Conservation (phyloP, 2,888 invertebrate genomes). For the Hydrotaea diabolus region DNA sequence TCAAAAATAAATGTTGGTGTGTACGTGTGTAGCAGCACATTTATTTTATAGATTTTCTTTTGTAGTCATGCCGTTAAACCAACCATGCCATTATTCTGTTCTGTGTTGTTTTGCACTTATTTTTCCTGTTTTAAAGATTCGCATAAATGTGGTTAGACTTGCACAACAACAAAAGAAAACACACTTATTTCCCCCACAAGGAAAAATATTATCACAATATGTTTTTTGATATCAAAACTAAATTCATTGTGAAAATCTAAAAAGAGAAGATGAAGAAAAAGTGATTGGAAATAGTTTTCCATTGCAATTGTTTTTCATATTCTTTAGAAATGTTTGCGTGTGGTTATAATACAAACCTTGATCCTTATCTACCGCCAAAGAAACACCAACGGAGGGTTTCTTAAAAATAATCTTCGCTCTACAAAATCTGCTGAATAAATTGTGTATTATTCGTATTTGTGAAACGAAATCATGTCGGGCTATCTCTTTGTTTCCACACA, state of each 20-base stretch:
- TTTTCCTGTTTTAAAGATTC: background rate
- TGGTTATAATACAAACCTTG: no score
- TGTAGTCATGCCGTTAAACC: background rate
- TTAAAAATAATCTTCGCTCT: no score
- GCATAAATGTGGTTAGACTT: slow-evolving; percentile 1
- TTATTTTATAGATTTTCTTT: background rate
- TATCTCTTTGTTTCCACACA: no score
- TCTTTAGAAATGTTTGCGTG: no score
- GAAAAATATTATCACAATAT: background rate
- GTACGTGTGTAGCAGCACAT: background rate
- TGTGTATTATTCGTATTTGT: no score
- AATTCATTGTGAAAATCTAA: background rate
- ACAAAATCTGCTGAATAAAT: no score
- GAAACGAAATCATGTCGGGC: no score
- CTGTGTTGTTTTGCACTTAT: background rate
- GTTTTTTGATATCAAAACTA: background rate
- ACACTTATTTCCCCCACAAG: background rate
- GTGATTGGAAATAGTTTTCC: no score
- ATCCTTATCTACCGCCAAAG: no score
- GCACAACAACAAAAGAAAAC: background rate
- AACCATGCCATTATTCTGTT: background rate
- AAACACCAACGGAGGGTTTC: no score
- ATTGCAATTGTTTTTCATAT: no score
- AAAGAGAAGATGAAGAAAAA: no score
- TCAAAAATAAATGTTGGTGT: background rate